These are phyloP conservation scores for Fregetta grallaria DNA, from an alignment of 2,113 vertebrate genomes.

Conservation along the genomic window DNA sequence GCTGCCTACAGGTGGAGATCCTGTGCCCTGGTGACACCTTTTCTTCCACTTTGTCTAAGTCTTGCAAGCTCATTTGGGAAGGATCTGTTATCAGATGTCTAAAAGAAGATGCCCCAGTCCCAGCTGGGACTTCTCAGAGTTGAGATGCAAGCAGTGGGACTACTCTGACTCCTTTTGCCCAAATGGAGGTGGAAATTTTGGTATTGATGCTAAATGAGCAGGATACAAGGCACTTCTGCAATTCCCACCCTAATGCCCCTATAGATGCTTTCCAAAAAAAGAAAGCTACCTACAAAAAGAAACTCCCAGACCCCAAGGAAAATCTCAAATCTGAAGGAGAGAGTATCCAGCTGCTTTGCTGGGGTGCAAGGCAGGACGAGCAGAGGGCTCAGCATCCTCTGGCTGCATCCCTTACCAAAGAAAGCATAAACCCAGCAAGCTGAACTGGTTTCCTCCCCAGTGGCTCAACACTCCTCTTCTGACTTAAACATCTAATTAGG, in stretches of 20 bases:
- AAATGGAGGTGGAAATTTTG: not conserved
- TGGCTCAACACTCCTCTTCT: not conserved
- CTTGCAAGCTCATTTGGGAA: not conserved
- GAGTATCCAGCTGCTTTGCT: not conserved
- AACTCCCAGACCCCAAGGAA: not conserved
- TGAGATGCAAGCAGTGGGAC: not conserved
- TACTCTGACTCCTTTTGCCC: not conserved
- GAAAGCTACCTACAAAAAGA: not conserved
- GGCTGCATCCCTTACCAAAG: not conserved
- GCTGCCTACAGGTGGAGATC: not conserved
- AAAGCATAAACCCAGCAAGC: not conserved
- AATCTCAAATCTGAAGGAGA: not conserved
- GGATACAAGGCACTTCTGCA: not conserved
- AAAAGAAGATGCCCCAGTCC: not conserved
- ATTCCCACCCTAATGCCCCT: not conserved
- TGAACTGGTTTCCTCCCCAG: not conserved
- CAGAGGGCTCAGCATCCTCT: not conserved
- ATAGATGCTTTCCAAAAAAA: not conserved
- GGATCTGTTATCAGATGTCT: not conserved
- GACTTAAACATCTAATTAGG: not conserved
- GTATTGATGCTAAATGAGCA: not conserved
- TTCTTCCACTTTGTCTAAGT: not conserved
- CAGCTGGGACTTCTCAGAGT: not conserved
- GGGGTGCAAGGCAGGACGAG: not conserved
- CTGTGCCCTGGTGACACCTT: not conserved